Evolutionary conservation across 2,113 vertebrate species (phyloP), one percentile per base, ranked within the genome.

Genomic region (Cairina moschata): DNA sequence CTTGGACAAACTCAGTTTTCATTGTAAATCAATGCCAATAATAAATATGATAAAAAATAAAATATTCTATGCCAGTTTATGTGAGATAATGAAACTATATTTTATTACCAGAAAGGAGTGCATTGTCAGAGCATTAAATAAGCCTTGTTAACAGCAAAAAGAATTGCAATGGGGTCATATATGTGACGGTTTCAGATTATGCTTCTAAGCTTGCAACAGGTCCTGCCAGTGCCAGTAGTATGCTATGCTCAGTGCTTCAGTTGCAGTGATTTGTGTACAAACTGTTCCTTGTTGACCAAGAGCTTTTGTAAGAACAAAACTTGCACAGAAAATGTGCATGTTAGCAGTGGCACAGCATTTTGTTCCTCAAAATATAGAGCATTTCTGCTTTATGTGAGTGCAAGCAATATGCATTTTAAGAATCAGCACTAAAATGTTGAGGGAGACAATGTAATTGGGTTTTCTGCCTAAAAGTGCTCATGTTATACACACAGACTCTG

Each of bases 401-500:
- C 26, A 62, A 0, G 1, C 46, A 60, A 62, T 20, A 52, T 12
- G 14, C 52, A 36, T 66, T 82, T 76, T 55, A 48, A 65, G 32
- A 82, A n/a, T 48, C 44, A 55, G 50, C 23, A 23, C 38, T 42
- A 66, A 77, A 29, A 34, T 22, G 40, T 18, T 29, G 36, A 60
- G 17, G 29, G 65, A 86, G 25, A 54, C 28, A 71, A 31, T 2
- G 32, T 21, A 66, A 80, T 12, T 10, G 20, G 44, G 21, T 52
- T 82, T 86, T 81, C 71, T 90, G 14, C 58, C 76, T 65, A 40
- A 75, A 69, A 76, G 48, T 8, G 8, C 5, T 86, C 29, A 28
- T 59, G 26, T 59, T 40, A 40, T 8, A 59, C 12, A 17, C 26
- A 12, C 0, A 0, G 28, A 21, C 48, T 60, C 36, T 58, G 46